Evolutionary conservation across 2,888 invertebrate species (phyloP).

Genomic region (Ptychoptera contaminata): DNA sequence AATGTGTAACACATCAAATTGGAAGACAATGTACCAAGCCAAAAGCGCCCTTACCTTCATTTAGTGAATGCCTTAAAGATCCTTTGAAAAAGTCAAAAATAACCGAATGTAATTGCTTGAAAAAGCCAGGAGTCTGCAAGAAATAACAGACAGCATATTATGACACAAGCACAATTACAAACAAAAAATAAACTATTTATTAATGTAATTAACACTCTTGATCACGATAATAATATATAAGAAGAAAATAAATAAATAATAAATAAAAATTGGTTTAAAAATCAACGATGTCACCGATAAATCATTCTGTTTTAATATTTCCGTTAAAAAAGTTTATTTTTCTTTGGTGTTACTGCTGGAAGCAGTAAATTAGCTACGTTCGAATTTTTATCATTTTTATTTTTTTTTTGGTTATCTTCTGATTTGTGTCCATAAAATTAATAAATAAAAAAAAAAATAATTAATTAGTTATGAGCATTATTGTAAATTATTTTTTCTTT

Average conservation of each 20-base stretch:
- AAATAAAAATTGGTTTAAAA: too few relatives aligned
- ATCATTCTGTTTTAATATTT: too few relatives aligned
- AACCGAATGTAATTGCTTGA: slow-evolving; percentile 15
- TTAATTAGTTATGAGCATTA: neutral
- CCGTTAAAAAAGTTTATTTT: too few relatives aligned
- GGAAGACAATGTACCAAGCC: slow-evolving; percentile 9
- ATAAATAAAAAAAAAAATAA: neutral
- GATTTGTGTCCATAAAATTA: too few relatives aligned
- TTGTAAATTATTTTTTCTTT: neutral
- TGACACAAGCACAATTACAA: neutral
- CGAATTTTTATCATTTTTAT: too few relatives aligned
- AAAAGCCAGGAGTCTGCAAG: neutral
- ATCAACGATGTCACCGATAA: too few relatives aligned
- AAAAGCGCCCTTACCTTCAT: slow-evolving; percentile 14
- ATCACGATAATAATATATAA: too few relatives aligned
- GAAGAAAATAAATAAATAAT: too few relatives aligned
- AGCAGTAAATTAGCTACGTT: too few relatives aligned
- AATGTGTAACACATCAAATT: neutral
- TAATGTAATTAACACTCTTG: neutral
- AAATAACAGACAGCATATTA: neutral
- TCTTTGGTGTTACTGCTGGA: too few relatives aligned
- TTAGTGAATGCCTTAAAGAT: slow-evolving; percentile 13
- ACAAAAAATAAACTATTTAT: neutral
- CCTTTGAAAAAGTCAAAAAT: slow-evolving; percentile 7
- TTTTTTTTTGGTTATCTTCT: too few relatives aligned